A percentile compares a stretch with the other conserved stretches of the same genome.
Evolutionary conservation across 2,113 vertebrate species (phyloP).

Genomic region (Onychostruthus taczanowskii): DNA sequence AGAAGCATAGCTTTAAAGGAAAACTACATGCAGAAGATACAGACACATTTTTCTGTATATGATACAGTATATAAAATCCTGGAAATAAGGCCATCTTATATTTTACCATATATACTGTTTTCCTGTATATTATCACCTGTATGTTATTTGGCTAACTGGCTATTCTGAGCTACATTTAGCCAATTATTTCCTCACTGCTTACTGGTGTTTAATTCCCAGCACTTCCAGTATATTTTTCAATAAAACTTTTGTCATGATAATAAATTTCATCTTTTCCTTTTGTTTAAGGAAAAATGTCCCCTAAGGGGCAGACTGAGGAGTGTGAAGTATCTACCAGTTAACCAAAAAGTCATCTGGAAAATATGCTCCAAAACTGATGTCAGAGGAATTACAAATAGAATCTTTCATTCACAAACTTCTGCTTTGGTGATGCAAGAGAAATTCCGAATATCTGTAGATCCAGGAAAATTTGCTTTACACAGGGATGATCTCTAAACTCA

Average conservation of each 20-base stretch:
- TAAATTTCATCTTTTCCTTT: background rate
- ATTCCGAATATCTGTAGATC: background rate
- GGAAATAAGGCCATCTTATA: background rate
- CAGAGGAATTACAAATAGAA: background rate
- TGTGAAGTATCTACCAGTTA: background rate
- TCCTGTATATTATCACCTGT: background rate
- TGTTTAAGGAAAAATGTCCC: background rate
- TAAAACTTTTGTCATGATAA: constrained; percentile 4
- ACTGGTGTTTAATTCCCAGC: background rate
- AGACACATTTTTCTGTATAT: background rate
- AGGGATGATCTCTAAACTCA: background rate
- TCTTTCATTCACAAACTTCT: background rate
- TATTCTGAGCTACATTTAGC: background rate
- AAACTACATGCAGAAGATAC: background rate
- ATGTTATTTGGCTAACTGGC: background rate
- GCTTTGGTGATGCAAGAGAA: background rate
- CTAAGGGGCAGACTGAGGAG: background rate
- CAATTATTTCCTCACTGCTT: constrained; percentile 8
- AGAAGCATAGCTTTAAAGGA: background rate
- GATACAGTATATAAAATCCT: background rate
- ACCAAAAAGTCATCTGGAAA: background rate
- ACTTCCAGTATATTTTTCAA: constrained; percentile 40
- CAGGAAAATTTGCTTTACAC: background rate
- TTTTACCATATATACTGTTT: background rate
- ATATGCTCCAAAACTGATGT: background rate